A percentile compares a stretch with the other conserved stretches of the same genome.
These are phyloP conservation scores for Quadroppia sp. DNA, from an alignment of 2,888 invertebrate genomes.

Conservation along the genomic window DNA sequence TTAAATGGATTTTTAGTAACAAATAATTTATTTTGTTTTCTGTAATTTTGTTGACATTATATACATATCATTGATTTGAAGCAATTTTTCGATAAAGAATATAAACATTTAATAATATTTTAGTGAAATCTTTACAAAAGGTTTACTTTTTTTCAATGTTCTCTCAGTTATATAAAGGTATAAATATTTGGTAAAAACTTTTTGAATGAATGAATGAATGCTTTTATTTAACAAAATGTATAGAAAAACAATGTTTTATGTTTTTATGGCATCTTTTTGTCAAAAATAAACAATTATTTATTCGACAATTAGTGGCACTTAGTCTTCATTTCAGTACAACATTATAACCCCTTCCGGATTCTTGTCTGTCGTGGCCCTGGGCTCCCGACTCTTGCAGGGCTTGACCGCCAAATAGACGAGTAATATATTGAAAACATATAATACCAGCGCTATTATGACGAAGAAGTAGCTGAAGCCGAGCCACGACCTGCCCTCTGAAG, in stretches of 20 bases:
- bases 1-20: background rate
- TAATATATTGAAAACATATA: slow-evolving; percentile 68
- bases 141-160: background rate
- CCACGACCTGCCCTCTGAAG: slow-evolving; percentile 72
- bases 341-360: slow-evolving; percentile 67
- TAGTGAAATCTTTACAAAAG: background rate
- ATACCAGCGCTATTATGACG: slow-evolving; percentile 65
- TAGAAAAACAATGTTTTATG: background rate
- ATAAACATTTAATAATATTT: background rate
- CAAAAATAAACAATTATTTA: slow-evolving; percentile 6
- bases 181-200: slow-evolving; percentile 7
- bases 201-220: slow-evolving; percentile 12
- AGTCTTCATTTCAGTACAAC: slow-evolving; percentile 61
- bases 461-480: slow-evolving; percentile 87
- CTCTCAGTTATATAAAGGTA: background rate
- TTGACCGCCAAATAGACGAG: slow-evolving; percentile 69
- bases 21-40: slow-evolving; percentile 13
- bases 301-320: slow-evolving; percentile 32
- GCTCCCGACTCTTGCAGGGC: slow-evolving; percentile 61
- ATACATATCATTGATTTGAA: slow-evolving; percentile 28
- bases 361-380: slow-evolving; percentile 60
- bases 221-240: slow-evolving; percentile 12
- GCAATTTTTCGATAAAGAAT: background rate
- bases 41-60: slow-evolving; percentile 14
- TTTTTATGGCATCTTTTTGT: slow-evolving; percentile 32